Percentiles rank a stretch among this genome's conserved stretches.
phyloP scores from a whole-genome alignment of 2,797 vertebrate genomes.

The Lepus oiostolus region DNA sequence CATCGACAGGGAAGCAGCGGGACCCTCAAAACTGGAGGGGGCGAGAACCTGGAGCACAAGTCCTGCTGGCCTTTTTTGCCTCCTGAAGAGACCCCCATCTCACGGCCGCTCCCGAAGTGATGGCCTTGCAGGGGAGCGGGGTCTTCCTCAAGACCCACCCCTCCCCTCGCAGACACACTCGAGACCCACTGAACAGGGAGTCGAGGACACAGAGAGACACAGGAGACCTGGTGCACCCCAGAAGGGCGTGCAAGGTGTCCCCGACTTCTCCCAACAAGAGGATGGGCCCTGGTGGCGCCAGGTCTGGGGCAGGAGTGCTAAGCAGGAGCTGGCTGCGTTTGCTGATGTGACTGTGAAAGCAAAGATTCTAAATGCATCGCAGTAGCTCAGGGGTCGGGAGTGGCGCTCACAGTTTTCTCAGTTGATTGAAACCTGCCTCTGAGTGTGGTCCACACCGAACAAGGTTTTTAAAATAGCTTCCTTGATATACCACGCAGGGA shows the following conservation, averaged over 20 bases:
- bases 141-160: background rate
- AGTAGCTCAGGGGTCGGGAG: background rate
- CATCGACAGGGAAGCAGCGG: background rate
- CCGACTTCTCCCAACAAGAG: background rate
- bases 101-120: background rate
- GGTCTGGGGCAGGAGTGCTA: background rate
- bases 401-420: background rate
- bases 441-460: background rate
- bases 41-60: background rate
- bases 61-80: background rate
- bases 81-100: background rate
- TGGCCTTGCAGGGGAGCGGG: background rate
- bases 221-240: background rate
- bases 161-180: background rate
- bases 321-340: background rate
- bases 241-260: background rate
- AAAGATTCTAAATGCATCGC: background rate
- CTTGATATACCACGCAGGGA: background rate
- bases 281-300: background rate
- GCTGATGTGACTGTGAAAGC: background rate
- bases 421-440: background rate
- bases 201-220: background rate
- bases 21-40: background rate
- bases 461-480: background rate
- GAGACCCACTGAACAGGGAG: background rate